Percentiles rank a stretch among this genome's conserved stretches.
Conservation (phyloP, 2,888 invertebrate species). For the Andrena trimmerana region DNA sequence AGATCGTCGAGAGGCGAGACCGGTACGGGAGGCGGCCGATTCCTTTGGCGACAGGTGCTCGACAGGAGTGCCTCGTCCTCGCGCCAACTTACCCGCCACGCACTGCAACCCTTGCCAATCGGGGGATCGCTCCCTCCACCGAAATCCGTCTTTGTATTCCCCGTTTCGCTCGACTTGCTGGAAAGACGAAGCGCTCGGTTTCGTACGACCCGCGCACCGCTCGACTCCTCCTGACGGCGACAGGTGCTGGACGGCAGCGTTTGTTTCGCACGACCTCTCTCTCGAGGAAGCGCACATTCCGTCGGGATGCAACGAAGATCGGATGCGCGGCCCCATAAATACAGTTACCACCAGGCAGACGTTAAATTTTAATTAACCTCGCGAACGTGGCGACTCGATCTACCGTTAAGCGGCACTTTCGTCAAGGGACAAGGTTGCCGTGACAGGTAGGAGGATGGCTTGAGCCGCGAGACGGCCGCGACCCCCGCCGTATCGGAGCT, state of each 20-base stretch:
- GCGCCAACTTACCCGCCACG: constrained; percentile 31
- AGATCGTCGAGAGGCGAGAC: constrained; percentile 53
- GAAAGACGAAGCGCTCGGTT: neutral
- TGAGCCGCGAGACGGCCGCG: neutral
- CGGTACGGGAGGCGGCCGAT: constrained; percentile 61
- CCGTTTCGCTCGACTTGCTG: neutral
- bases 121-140: too few species aligned
- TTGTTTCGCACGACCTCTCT: constrained; percentile 47
- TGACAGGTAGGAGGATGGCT: too few species aligned
- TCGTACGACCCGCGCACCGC: neutral
- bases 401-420: constrained; percentile 14
- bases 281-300: constrained; percentile 27
- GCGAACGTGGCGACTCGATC: constrained; percentile 14
- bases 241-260: constrained; percentile 60
- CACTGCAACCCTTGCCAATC: neutral
- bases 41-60: constrained; percentile 75
- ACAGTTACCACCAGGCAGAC: constrained; percentile 40
- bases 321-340: constrained; percentile 12
- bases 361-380: constrained; percentile 59
- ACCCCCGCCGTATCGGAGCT: neutral
- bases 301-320: constrained; percentile 32
- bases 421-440: neutral
- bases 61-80: constrained; percentile 63
- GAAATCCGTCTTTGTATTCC: neutral
- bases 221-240: constrained; percentile 39